A percentile compares a stretch with the other conserved stretches of the same genome.
These are phyloP conservation scores for Siphlonurus alternatus DNA, from an alignment of 2,888 invertebrate genomes.

Conservation along the genomic window DNA sequence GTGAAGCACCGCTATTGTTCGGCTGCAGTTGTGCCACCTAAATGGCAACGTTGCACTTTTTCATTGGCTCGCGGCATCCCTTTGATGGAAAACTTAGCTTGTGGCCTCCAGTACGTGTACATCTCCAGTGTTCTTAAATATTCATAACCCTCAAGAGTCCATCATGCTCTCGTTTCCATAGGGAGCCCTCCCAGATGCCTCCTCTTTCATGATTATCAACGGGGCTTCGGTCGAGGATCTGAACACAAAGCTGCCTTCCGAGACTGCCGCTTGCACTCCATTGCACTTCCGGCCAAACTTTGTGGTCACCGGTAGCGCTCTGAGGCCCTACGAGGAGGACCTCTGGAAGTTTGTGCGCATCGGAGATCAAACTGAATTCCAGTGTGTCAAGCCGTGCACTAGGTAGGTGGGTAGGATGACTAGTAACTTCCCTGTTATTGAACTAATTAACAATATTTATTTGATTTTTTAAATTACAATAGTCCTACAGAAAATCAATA, in stretches of 20 bases:
- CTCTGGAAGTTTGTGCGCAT: conserved; percentile 53
- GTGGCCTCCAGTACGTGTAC: too few relatives aligned
- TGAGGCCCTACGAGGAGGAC: conserved; percentile 44
- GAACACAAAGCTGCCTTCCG: conserved; percentile 37
- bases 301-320: conserved; percentile 33
- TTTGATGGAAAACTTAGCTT: too few relatives aligned
- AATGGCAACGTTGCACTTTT: too few relatives aligned
- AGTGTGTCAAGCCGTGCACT: conserved; percentile 45
- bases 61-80: too few relatives aligned
- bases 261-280: conserved; percentile 22
- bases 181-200: conserved; percentile 34
- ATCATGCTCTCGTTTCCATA: not conserved
- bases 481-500: too few relatives aligned
- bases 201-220: conserved; percentile 49
- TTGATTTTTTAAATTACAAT: conserved; percentile 8
- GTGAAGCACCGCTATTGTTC: too few relatives aligned
- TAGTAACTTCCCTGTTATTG: not conserved
- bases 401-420: conserved; percentile 27
- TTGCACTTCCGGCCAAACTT: conserved; percentile 53
- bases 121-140: too few relatives aligned
- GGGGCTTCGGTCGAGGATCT: conserved; percentile 47
- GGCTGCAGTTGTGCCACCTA: too few relatives aligned
- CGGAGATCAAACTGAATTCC: conserved; percentile 39
- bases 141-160: too few relatives aligned
- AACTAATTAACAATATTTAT: too few relatives aligned